Evolutionary conservation across 1,140 invertebrate genomes (phyloP).

Genomic region (Venturia canescens): DNA sequence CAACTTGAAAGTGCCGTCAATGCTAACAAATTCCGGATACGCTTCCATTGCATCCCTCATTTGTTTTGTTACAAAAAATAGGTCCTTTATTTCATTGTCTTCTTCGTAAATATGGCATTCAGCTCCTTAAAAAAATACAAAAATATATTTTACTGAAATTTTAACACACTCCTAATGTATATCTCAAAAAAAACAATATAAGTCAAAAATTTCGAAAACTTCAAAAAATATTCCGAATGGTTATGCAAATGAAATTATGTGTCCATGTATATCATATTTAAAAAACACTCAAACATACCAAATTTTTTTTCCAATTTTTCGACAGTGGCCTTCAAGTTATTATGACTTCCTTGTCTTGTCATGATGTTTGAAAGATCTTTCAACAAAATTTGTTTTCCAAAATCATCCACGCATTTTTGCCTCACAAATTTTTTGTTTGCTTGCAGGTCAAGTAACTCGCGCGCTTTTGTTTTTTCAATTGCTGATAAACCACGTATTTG

Average conservation of each 20-base stretch:
- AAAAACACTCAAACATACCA: constrained; percentile 3
- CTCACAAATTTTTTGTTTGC: constrained; percentile 35
- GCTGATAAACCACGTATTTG: not conserved
- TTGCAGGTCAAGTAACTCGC: constrained; percentile 5
- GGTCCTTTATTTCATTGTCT: constrained; percentile 23
- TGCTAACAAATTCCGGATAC: constrained; percentile 39
- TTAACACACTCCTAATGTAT: not conserved
- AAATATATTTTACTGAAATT: too few species aligned
- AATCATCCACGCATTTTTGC: constrained; percentile 1
- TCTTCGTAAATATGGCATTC: constrained; percentile 31
- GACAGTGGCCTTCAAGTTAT: constrained; percentile 19
- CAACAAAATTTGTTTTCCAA: constrained; percentile 7
- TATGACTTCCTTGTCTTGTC: not conserved
- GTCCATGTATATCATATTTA: too few species aligned
- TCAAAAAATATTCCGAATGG: too few species aligned
- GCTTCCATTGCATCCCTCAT: constrained; percentile 33
- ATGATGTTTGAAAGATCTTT: constrained; percentile 45
- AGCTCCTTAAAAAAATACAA: constrained; percentile 30
- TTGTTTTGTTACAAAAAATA: constrained; percentile 25
- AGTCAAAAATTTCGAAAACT: too few species aligned
- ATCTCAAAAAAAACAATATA: not conserved
- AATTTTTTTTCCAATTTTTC: constrained; percentile 28
- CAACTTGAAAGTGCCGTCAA: too few species aligned
- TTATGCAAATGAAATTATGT: too few species aligned
- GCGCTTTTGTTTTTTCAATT: constrained; percentile 10